Conservation (phyloP, 37 sponge, comb jelly and placozoan genomes). For the Agelas oroides region DNA sequence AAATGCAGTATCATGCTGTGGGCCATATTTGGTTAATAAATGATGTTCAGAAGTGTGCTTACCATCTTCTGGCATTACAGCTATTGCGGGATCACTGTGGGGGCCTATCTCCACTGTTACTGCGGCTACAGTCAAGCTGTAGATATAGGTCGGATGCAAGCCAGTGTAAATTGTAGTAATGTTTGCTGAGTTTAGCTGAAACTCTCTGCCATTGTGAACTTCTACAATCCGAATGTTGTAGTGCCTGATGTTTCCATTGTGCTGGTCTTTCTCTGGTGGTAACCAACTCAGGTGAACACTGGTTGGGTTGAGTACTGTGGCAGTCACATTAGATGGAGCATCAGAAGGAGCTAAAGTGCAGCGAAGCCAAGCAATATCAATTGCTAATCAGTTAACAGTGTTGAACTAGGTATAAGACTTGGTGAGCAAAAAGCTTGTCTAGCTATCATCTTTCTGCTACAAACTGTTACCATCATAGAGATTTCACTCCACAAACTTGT, state of each 20-base stretch:
- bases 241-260: constrained; percentile 11
- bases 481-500: too few relatives aligned
- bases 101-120: constrained; percentile 45
- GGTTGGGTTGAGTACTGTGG: not conserved
- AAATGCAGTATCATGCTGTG: too few relatives aligned
- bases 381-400: too few relatives aligned
- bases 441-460: too few relatives aligned
- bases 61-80: not conserved
- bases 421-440: too few relatives aligned
- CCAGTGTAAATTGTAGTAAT: not conserved
- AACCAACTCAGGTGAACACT: constrained; percentile 1
- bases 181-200: not conserved
- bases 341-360: constrained; percentile 16
- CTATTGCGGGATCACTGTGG: not conserved
- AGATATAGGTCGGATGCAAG: constrained; percentile 40
- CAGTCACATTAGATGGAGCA: constrained; percentile 6
- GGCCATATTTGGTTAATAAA: too few relatives aligned
- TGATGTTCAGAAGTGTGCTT: too few relatives aligned
- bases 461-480: too few relatives aligned
- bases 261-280: not conserved
- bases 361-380: too few relatives aligned
- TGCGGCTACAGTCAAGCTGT: constrained; percentile 36
- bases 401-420: too few relatives aligned
- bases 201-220: not conserved
- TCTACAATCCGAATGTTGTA: not conserved